Evolutionary conservation across 2,113 vertebrate species (phyloP).

Genomic region (Crotophaga sulcirostris): DNA sequence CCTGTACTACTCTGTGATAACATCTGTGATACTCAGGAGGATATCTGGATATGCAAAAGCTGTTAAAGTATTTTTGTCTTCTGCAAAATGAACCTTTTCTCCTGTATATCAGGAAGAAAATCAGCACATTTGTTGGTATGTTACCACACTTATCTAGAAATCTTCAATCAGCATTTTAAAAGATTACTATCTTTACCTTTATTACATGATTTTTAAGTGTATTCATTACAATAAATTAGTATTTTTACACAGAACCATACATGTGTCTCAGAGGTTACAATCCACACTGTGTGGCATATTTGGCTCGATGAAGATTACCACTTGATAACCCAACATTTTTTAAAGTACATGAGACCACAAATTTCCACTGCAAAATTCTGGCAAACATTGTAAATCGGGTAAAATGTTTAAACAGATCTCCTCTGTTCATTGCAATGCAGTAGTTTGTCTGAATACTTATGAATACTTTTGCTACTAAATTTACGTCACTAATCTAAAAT

Average conservation of each 20-base stretch:
- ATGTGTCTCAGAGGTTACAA: background rate
- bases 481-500: background rate
- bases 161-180: background rate
- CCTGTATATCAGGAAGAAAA: background rate
- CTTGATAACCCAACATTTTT: background rate
- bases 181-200: background rate
- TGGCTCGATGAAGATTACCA: background rate
- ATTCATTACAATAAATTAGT: background rate
- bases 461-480: background rate
- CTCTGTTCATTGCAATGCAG: background rate
- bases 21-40: background rate
- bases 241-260: background rate
- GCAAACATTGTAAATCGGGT: background rate
- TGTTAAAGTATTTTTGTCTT: background rate
- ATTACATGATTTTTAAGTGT: background rate
- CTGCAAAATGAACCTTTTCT: background rate
- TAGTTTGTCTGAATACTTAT: background rate
- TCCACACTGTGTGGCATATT: background rate
- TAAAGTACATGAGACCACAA: background rate
- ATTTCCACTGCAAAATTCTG: background rate
- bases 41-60: background rate
- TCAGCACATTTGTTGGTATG: background rate
- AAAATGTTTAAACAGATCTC: background rate
- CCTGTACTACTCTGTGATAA: background rate
- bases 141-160: background rate